Base-by-base conservation (phyloP, 2,888 invertebrate genomes). In the Exephanes ischioxanthus region DNA sequence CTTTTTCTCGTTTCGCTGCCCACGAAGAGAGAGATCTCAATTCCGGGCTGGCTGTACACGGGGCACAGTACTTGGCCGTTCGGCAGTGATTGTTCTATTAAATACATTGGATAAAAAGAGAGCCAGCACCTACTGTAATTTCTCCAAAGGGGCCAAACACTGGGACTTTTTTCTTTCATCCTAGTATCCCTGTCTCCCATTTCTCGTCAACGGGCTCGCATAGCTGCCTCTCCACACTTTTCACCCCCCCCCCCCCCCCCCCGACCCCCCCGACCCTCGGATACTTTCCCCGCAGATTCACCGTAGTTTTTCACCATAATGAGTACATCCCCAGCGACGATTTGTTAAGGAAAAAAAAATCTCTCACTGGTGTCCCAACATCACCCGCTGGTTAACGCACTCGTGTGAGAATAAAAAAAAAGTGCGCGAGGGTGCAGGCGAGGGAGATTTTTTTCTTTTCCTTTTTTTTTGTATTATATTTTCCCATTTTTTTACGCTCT, bases 261-360 rank as follows among this genome's bases (percentile, higher is more conserved):
- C 41, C 41, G n/a, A 9, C 41, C 9, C 41, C 41, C 41, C 7
- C 7, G 33, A 41, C 41, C 48, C 16, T 63, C 33, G 30, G 70
- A 70, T 48, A 66, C 55, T 79, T 79, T 67, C 58, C 19, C 75
- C 55, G 48, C 66, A 76, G 71, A 76, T 75, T 71, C 82, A 79
- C 58, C 79, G 22, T 26, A 75, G 66, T 66, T 75, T 79, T 76
- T 78, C 81, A 78, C 84, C 70, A 79, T 86, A 86, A 86, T 86
- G 84, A 84, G 84, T 70, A 75, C 75, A 84, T 84, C 78, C 76
- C 80, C 70, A 78, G 83, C 55, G 83, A 83, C 86, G 80, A 86
- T 86, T 84, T 80, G 84, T 83, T 63, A 78, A 81, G 22, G 14
- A 58, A 58, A 78, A 80, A 70, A 78, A 19, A 66, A 19, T 66